phyloP scores from a whole-genome alignment of 1,140 invertebrate species.

The Wasmannia auropunctata region DNA sequence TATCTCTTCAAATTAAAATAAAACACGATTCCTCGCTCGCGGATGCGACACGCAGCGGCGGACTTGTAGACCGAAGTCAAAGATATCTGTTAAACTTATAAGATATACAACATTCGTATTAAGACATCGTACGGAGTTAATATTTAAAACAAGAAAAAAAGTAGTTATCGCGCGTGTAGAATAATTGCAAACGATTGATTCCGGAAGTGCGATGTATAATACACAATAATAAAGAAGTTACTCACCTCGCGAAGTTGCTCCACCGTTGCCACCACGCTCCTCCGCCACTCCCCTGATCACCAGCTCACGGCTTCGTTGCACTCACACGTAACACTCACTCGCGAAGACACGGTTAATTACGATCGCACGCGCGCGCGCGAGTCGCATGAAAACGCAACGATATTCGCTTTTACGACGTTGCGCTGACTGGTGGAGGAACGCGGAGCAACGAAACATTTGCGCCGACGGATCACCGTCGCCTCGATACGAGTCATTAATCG shows the following conservation, averaged over 20 bases:
- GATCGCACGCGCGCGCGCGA: not conserved
- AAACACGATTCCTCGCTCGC: not conserved
- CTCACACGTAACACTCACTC: constrained; percentile 1
- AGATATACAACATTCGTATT: not conserved
- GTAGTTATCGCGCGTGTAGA: not conserved
- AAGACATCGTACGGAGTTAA: not conserved
- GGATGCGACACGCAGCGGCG: not conserved
- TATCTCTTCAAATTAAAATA: not conserved
- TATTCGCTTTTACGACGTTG: constrained; percentile 13
- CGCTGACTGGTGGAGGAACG: not conserved
- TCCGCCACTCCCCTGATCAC: not conserved
- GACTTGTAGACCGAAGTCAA: not conserved
- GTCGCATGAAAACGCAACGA: not conserved
- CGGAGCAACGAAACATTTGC: not conserved
- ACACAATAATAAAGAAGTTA: constrained; percentile 19
- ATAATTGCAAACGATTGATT: constrained; percentile 2
- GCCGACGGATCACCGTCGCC: not conserved
- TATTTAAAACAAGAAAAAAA: too few relatives aligned
- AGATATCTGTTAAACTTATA: not conserved
- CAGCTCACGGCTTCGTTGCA: not conserved
- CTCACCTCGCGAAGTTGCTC: not conserved
- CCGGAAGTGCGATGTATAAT: not conserved
- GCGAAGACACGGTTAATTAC: constrained; percentile 14
- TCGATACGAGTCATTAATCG: constrained; percentile 20
- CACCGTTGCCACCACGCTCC: not conserved